Base-by-base conservation (phyloP, 2,797 vertebrate genomes). In the Sciurus carolinensis region DNA sequence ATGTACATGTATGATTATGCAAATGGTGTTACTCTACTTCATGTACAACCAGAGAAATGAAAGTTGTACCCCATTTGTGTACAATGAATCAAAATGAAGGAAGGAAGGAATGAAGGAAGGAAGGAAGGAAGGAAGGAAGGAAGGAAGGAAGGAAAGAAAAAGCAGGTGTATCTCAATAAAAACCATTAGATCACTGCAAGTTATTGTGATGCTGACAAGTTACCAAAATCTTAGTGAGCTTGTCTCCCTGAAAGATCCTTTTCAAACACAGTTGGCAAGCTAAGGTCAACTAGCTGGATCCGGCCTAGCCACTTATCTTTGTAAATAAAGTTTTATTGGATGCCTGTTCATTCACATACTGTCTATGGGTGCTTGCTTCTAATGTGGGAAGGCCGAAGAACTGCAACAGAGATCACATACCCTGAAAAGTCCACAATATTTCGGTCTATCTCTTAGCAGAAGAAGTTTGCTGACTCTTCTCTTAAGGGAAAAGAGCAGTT, bases 311-410 rank as follows among this genome's bases (percentile, higher is more conserved):
- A 36, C 59, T 39, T 62, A 26, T 13, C 76, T 79, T 86, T 42
- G 54, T 90, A 75, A 94, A 36, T 73, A 42, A 62, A 81, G 33
- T 36, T 82, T 89, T 69, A 42, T 3, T 77, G 67, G 67, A 66
- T 12, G 17, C 1, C 4, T 28, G 5, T 75, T 66, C 28, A 22
- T 75, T 88, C 62, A 73, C 72, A 20, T 10, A 75, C 8, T 22
- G 30, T 26, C 57, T 50, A 2, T 0, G 18, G 42, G 71, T 20
- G 57, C 39, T 81, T 90, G 39, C 44, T n/a, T 87, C 69, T 47
- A 10, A 50, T 33, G 79, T 2, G 30, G 10, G 12, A 75, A 28
- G 36, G 44, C 6, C 3, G 33, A 59, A 36, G 24, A 39, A 11
- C 33, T 7, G 42, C 1, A 2, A 82, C 17, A 73, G 39, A 39